Conservation (phyloP, 1,140 invertebrate genomes). For the Eupristina koningsbergeri region DNA sequence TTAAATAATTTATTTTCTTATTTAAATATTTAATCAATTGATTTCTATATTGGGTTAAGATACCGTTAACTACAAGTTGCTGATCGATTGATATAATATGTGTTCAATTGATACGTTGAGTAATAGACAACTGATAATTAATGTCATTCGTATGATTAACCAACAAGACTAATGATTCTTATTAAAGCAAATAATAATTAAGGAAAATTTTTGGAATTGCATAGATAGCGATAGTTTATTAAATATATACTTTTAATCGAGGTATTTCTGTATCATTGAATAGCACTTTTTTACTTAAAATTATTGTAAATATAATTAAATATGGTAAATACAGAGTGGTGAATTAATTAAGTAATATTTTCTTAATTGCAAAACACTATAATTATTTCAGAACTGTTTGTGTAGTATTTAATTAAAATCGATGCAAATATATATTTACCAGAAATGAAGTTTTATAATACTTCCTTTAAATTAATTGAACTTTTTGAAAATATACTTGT, state of each 20-base stretch:
- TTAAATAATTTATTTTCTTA: neutral
- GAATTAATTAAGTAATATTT: too few species aligned
- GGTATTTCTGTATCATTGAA: neutral
- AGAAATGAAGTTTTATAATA: too few species aligned
- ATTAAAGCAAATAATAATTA: conserved; percentile 18
- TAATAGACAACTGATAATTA: conserved; percentile 19
- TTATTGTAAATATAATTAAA: too few species aligned
- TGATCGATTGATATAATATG: neutral
- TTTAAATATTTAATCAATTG: neutral
- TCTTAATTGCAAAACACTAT: too few species aligned
- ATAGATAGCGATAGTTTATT: neutral
- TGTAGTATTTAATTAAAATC: too few species aligned
- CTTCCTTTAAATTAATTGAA: too few species aligned
- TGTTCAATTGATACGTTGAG: neutral
- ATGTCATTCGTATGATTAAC: neutral
- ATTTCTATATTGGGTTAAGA: neutral
- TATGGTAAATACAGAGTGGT: too few species aligned
- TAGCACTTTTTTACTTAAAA: neutral
- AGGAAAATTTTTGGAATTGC: neutral
- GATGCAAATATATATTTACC: too few species aligned
- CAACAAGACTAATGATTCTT: neutral
- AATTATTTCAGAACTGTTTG: too few species aligned
- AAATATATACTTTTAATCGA: neutral
- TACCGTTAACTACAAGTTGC: neutral
- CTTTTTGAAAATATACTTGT: too few species aligned